phyloP scores from a whole-genome alignment of 1,140 invertebrate species.

The Drosophila nikananu region DNA sequence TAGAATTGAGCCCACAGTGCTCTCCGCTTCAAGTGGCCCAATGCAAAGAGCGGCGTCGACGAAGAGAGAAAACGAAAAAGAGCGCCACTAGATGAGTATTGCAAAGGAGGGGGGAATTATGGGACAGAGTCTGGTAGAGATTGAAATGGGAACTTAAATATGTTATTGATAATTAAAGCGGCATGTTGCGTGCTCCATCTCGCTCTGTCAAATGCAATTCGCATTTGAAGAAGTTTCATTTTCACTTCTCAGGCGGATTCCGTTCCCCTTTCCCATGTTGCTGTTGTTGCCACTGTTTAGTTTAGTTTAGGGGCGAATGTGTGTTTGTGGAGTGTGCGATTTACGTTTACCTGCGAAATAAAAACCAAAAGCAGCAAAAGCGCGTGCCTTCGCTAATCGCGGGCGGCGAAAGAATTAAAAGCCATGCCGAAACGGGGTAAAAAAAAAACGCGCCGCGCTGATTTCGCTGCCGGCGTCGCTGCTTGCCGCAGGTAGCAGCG shows the following conservation, averaged over 20 bases:
- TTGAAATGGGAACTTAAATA: constrained; percentile 37
- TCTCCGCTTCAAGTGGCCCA: constrained; percentile 23
- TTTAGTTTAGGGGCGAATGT: not conserved
- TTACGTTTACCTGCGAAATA: constrained; percentile 29
- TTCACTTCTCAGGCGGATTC: constrained; percentile 1
- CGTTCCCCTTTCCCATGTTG: not conserved
- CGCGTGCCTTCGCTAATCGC: constrained; percentile 21
- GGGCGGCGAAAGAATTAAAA: constrained; percentile 21
- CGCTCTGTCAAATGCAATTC: constrained; percentile 20
- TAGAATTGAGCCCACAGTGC: constrained; percentile 17
- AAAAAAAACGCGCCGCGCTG: constrained; percentile 54
- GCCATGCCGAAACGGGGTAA: constrained; percentile 36
- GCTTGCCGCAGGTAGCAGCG: constrained; percentile 30
- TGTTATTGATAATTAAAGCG: constrained; percentile 50
- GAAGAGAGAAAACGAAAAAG: constrained; percentile 7
- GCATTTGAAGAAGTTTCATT: constrained; percentile 10
- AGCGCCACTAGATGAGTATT: not conserved
- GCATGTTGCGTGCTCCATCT: constrained; percentile 9
- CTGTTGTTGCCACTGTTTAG: not conserved
- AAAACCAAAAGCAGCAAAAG: constrained; percentile 14
- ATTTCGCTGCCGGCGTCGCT: constrained; percentile 48
- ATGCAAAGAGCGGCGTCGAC: constrained; percentile 27
- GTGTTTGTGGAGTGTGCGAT: constrained; percentile 9
- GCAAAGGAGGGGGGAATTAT: not conserved
- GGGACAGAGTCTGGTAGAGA: not conserved